phyloP scores from a whole-genome alignment of 2,797 vertebrate species.

The Ispidina picta region DNA sequence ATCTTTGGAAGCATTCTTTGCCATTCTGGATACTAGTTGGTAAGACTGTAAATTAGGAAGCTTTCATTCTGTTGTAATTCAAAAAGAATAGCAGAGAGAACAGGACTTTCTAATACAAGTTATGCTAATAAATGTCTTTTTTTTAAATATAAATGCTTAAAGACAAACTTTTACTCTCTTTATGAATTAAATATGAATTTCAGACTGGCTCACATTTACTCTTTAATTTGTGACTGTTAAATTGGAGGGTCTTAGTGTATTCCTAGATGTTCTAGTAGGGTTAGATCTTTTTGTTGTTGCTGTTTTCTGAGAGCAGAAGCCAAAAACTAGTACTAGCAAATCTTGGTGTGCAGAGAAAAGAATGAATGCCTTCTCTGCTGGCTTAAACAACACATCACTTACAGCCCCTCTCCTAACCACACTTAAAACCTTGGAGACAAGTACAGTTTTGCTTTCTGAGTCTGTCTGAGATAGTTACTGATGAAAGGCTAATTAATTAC shows the following conservation, averaged over 20 bases:
- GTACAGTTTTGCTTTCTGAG: not conserved
- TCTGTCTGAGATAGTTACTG: not conserved
- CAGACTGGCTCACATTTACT: not conserved
- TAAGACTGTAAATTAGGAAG: not conserved
- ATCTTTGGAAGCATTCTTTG: not conserved
- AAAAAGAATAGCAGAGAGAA: not conserved
- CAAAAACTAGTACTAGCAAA: not conserved
- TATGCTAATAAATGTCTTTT: not conserved
- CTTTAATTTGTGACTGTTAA: not conserved
- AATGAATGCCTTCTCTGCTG: not conserved
- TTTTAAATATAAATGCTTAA: not conserved
- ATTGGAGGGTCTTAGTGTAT: not conserved
- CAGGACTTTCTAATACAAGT: not conserved
- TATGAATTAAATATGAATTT: not conserved
- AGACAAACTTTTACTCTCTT: not conserved
- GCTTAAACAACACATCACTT: not conserved
- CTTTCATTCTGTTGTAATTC: not conserved
- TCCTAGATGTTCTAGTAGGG: not conserved
- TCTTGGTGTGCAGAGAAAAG: not conserved
- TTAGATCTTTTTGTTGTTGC: not conserved
- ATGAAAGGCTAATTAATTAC: not conserved
- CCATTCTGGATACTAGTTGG: not conserved
- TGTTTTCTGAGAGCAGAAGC: not conserved
- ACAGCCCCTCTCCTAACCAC: not conserved
- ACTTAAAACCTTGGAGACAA: not conserved